Evolutionary conservation across 2,888 invertebrate species (phyloP).

Genomic region (Orthosia incerta): DNA sequence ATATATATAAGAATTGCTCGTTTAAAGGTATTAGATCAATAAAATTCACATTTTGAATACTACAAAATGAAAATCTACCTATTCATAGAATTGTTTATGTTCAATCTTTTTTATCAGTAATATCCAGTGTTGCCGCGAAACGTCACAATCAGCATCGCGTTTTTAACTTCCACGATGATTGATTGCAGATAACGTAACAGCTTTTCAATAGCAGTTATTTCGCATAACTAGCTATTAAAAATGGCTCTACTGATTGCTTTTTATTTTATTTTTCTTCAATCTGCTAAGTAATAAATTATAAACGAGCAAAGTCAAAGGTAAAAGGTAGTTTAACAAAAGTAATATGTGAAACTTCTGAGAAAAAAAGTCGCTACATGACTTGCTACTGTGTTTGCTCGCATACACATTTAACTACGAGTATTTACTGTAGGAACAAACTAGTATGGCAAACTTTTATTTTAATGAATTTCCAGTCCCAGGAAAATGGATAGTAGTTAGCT

Average conservation of each 20-base stretch:
- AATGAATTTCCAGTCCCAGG: neutral
- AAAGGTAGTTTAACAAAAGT: neutral
- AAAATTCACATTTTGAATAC: neutral
- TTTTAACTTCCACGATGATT: conserved; percentile 29
- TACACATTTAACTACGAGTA: conserved; percentile 12
- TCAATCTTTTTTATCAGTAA: conserved; percentile 8
- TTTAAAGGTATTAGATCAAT: too few relatives aligned
- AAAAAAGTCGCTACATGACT: conserved; percentile 19
- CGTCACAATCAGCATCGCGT: conserved; percentile 18
- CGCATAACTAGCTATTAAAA: conserved; percentile 12
- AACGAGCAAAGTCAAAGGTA: neutral
- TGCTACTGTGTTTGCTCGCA: conserved; percentile 14
- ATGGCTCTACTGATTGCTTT: conserved; percentile 13
- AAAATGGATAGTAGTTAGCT: neutral
- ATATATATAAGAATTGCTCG: too few relatives aligned
- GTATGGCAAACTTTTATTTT: neutral
- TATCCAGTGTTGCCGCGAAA: conserved; percentile 20
- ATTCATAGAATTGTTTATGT: neutral
- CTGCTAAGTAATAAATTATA: conserved; percentile 7
- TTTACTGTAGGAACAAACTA: neutral
- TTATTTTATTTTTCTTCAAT: neutral
- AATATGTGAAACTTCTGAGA: neutral
- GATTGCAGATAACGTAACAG: conserved; percentile 30
- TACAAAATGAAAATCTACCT: neutral
- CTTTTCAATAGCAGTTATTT: conserved; percentile 37